Evolutionary conservation across 2,888 invertebrate species (phyloP).

Genomic region (Drosophila hamatofila): DNA sequence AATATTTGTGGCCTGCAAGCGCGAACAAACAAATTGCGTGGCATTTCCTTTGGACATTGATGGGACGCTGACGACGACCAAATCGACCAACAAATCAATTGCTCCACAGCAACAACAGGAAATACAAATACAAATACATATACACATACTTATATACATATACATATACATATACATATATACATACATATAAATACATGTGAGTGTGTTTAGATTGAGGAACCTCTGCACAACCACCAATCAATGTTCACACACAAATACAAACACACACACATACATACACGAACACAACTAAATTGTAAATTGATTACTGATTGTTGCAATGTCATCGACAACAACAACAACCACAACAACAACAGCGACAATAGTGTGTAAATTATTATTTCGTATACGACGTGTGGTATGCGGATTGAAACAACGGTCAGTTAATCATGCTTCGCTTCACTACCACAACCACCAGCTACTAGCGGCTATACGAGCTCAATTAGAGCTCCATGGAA

Average conservation of each 20-base stretch:
- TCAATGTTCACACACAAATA: slow-evolving; percentile 40
- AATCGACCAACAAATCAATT: slow-evolving; percentile 60
- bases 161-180: background rate
- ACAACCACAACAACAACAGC: slow-evolving; percentile 21
- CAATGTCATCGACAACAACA: slow-evolving; percentile 28
- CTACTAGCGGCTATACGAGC: background rate
- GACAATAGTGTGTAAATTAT: slow-evolving; percentile 51
- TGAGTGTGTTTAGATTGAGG: background rate
- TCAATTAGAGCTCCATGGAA: background rate
- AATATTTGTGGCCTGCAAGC: slow-evolving; percentile 60
- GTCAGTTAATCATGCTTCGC: slow-evolving; percentile 30
- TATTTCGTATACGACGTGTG: slow-evolving; percentile 60
- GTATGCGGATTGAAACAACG: slow-evolving; percentile 22
- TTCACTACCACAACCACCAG: background rate
- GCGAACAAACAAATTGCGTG: slow-evolving; percentile 68
- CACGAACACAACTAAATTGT: slow-evolving; percentile 46
- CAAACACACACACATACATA: no score
- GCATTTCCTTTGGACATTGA: slow-evolving; percentile 48
- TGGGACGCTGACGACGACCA: slow-evolving; percentile 41
- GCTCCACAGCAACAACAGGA: slow-evolving; percentile 22
- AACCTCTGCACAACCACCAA: slow-evolving; percentile 53
- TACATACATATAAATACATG: no score
- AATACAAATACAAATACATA: slow-evolving; percentile 1
- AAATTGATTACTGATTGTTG: slow-evolving; percentile 73
- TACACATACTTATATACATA: background rate